Percentiles rank a stretch among this genome's conserved stretches.
Evolutionary conservation across 64 coral and sea anemone species (phyloP).

Genomic region (Montipora cactus): DNA sequence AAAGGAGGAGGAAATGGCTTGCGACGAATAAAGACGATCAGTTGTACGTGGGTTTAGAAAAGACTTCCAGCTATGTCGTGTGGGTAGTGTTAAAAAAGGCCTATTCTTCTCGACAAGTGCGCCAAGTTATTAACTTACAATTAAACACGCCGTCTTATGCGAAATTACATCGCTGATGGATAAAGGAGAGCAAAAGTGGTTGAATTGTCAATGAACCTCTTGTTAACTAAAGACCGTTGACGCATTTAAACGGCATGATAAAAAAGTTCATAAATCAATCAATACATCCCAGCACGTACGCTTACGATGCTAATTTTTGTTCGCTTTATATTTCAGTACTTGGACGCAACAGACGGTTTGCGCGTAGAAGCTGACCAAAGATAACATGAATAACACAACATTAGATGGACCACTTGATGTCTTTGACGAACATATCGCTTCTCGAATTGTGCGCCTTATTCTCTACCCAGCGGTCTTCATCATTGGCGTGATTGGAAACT

Average conservation of each 20-base stretch:
- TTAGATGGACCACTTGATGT: not conserved
- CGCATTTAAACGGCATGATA: not conserved
- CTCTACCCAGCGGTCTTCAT: slow-evolving; percentile 59
- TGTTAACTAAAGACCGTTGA: not conserved
- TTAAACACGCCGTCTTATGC: not conserved
- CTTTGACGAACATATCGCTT: slow-evolving; percentile 27
- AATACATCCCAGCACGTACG: not conserved
- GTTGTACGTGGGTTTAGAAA: not conserved
- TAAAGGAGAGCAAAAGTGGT: not conserved
- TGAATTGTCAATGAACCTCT: not conserved
- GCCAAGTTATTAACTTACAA: not conserved
- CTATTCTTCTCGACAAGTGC: not conserved
- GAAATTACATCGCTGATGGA: not conserved
- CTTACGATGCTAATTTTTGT: not conserved
- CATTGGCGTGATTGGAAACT: slow-evolving; percentile 67
- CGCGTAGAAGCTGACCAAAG: not conserved
- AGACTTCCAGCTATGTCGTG: not conserved
- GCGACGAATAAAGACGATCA: too few relatives aligned
- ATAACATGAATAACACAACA: slow-evolving; percentile 33
- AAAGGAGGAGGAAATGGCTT: too few relatives aligned
- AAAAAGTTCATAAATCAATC: not conserved
- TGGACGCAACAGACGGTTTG: not conserved
- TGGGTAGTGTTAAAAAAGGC: not conserved
- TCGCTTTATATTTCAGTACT: slow-evolving; percentile 13
- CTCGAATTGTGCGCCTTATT: slow-evolving; percentile 49